Evolutionary conservation across 2,888 invertebrate species (phyloP).

Genomic region (Idaea straminata): DNA sequence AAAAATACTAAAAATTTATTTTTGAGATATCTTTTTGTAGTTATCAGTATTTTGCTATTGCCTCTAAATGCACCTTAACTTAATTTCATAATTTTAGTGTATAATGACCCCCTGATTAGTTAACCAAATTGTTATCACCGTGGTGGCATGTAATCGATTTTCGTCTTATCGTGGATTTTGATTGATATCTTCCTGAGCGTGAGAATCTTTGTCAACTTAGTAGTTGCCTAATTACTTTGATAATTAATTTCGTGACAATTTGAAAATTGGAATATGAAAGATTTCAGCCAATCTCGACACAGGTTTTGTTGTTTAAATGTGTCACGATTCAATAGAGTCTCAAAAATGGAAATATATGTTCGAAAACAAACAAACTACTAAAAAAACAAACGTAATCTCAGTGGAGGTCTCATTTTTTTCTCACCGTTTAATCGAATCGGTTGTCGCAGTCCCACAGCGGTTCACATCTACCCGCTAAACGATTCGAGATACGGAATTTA

Average conservation of each 20-base stretch:
- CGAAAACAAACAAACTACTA: not conserved
- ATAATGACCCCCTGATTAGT: no score
- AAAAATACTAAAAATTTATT: no score
- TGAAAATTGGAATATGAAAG: no score
- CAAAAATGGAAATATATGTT: not conserved
- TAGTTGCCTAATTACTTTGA: not conserved
- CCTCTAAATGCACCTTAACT: no score
- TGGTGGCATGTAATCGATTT: not conserved
- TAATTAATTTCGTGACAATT: not conserved
- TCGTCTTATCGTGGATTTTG: not conserved
- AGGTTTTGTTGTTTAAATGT: no score
- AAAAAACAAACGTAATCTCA: constrained; percentile 14
- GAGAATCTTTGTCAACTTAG: constrained; percentile 2
- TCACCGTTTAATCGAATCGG: constrained; percentile 38
- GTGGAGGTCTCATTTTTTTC: constrained; percentile 41
- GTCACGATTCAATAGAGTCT: not conserved
- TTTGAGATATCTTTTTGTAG: no score
- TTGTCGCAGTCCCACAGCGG: constrained; percentile 39
- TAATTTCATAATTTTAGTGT: no score
- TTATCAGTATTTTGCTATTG: no score
- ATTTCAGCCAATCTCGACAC: no score
- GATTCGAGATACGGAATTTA: constrained; percentile 75
- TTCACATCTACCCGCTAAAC: constrained; percentile 55
- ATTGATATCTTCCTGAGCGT: not conserved
- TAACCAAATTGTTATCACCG: not conserved